Conservation (phyloP, 2,888 invertebrate genomes). For the Bibio marci region DNA sequence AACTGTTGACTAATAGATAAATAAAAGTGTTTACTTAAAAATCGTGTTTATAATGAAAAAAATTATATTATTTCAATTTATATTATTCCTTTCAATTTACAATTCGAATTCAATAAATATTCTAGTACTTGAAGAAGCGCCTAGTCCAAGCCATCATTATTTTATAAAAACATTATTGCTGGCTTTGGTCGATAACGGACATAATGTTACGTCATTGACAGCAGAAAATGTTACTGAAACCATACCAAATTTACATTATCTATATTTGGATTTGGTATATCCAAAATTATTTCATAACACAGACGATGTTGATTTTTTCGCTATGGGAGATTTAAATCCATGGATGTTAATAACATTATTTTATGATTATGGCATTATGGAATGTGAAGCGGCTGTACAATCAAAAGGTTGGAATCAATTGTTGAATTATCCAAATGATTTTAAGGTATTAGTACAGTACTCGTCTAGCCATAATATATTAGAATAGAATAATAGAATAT, state of each 20-base stretch:
- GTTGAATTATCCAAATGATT: slow-evolving; percentile 17
- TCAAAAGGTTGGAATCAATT: slow-evolving; percentile 14
- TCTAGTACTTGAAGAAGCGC: background rate
- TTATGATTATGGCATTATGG: background rate
- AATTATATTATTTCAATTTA: too few relatives aligned
- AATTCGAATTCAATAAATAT: background rate
- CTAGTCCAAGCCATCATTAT: background rate
- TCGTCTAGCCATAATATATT: too few relatives aligned
- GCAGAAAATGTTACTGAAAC: slow-evolving; percentile 4
- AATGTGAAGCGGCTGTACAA: background rate
- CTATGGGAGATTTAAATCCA: background rate
- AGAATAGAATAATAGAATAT: too few relatives aligned
- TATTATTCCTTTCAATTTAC: too few relatives aligned
- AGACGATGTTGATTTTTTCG: background rate
- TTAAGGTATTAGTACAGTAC: slow-evolving; percentile 9
- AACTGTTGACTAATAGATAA: too few relatives aligned
- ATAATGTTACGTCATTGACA: slow-evolving; percentile 6
- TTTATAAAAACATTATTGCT: background rate
- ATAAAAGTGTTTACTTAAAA: too few relatives aligned
- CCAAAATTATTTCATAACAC: background rate
- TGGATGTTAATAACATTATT: too few relatives aligned
- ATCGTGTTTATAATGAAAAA: too few relatives aligned
- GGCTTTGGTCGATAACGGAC: slow-evolving; percentile 4
- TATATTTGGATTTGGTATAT: slow-evolving; percentile 6
- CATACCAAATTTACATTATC: slow-evolving; percentile 6